phyloP scores from a whole-genome alignment of 2,797 vertebrate species.

The Synanceia verrucosa region DNA sequence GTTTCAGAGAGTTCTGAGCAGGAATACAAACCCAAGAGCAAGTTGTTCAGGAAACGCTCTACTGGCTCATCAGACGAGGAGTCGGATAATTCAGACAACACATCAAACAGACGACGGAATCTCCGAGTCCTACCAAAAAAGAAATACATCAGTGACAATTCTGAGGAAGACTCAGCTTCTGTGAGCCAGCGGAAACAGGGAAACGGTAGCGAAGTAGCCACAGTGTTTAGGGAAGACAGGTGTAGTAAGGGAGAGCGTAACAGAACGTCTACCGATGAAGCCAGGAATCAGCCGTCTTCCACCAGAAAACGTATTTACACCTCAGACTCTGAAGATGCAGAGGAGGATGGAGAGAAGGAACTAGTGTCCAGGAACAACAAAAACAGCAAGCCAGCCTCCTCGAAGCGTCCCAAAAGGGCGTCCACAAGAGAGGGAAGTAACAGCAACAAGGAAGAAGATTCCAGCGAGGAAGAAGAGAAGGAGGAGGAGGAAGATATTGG shows the following conservation, averaged over 20 bases:
- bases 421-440: slow-evolving; percentile 39
- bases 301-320: slow-evolving; percentile 80
- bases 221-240: slow-evolving; percentile 25
- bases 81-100: slow-evolving; percentile 59
- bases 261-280: slow-evolving; percentile 48
- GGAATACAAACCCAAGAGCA: slow-evolving; percentile 67
- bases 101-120: slow-evolving; percentile 53
- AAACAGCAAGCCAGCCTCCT: slow-evolving; percentile 36
- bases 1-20: slow-evolving; percentile 71
- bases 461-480: slow-evolving; percentile 38
- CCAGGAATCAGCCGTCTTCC: slow-evolving; percentile 59
- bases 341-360: slow-evolving; percentile 38
- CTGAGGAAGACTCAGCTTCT: slow-evolving; percentile 78
- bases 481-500: slow-evolving; percentile 10
- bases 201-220: slow-evolving; percentile 52
- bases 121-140: slow-evolving; percentile 81
- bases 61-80: slow-evolving; percentile 74
- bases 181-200: slow-evolving; percentile 36
- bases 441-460: slow-evolving; percentile 49
- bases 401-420: slow-evolving; percentile 60
- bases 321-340: slow-evolving; percentile 77
- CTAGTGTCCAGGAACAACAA: slow-evolving; percentile 57
- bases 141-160: slow-evolving; percentile 82
- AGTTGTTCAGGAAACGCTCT: slow-evolving; percentile 64
- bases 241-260: slow-evolving; percentile 29